Conservation (phyloP, 2,888 invertebrate species). For the Conus canariensis region DNA sequence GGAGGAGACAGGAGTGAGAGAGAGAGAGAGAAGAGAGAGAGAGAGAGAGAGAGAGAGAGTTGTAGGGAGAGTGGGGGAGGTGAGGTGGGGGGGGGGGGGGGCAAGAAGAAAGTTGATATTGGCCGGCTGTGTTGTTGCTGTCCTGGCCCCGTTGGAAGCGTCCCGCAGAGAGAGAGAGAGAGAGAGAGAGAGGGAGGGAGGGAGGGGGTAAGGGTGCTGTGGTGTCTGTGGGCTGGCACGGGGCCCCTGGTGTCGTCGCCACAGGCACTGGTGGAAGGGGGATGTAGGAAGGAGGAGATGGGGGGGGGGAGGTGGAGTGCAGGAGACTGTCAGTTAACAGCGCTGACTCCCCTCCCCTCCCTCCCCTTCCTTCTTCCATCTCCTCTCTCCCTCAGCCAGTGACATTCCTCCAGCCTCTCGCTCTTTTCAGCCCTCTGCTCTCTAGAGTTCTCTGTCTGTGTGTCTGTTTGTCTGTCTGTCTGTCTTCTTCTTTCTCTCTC, state of each 20-base stretch:
- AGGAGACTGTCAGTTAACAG: no score
- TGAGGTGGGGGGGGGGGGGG: background rate
- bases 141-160: background rate
- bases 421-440: background rate
- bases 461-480: background rate
- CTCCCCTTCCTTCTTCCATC: background rate
- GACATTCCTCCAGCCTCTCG: background rate
- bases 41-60: background rate
- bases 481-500: background rate
- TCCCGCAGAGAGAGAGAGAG: background rate
- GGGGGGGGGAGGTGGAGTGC: no score
- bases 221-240: slow-evolving; percentile 11
- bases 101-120: background rate
- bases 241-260: slow-evolving; percentile 4
- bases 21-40: background rate
- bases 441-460: background rate
- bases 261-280: background rate
- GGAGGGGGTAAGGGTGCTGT: background rate
- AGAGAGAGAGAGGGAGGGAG: background rate
- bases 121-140: background rate
- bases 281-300: background rate
- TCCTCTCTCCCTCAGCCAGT: background rate
- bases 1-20: background rate
- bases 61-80: no score
- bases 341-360: no score